A percentile compares a stretch with the other conserved stretches of the same genome.
phyloP scores from a whole-genome alignment of 2,888 invertebrate genomes.

The Tiphia femorata region DNA sequence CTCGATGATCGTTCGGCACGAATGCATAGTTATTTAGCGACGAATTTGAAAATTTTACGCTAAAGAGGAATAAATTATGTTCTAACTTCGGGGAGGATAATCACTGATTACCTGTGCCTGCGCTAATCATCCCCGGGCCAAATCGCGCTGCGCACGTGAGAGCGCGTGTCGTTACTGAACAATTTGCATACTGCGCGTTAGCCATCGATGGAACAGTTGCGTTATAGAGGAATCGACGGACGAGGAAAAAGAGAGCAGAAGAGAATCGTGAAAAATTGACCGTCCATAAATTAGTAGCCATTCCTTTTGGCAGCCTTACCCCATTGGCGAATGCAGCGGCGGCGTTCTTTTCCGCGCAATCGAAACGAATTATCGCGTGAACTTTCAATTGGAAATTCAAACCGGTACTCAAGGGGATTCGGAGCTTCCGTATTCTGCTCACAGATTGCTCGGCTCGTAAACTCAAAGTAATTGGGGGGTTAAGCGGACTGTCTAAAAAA shows the following conservation, averaged over 20 bases:
- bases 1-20: too few relatives aligned
- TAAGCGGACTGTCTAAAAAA: slow-evolving; percentile 29
- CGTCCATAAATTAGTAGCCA: slow-evolving; percentile 33
- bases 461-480: slow-evolving; percentile 38
- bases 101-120: slow-evolving; percentile 35
- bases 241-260: background rate
- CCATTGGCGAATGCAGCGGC: background rate
- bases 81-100: slow-evolving; percentile 24
- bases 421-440: slow-evolving; percentile 36
- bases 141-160: background rate
- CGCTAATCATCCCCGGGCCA: slow-evolving; percentile 13
- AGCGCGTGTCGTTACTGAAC: background rate
- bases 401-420: slow-evolving; percentile 30
- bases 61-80: slow-evolving; percentile 31
- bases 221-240: background rate
- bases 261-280: slow-evolving; percentile 6
- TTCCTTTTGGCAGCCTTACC: slow-evolving; percentile 24
- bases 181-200: slow-evolving; percentile 8
- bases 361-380: slow-evolving; percentile 45
- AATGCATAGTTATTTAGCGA: too few relatives aligned
- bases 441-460: slow-evolving; percentile 32
- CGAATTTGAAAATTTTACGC: too few relatives aligned
- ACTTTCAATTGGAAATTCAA: slow-evolving; percentile 51
- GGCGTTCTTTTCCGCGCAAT: slow-evolving; percentile 18
- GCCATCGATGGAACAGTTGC: too few relatives aligned